Base-by-base conservation (phyloP, 1,140 invertebrate species). In the Drosophila pachea region DNA sequence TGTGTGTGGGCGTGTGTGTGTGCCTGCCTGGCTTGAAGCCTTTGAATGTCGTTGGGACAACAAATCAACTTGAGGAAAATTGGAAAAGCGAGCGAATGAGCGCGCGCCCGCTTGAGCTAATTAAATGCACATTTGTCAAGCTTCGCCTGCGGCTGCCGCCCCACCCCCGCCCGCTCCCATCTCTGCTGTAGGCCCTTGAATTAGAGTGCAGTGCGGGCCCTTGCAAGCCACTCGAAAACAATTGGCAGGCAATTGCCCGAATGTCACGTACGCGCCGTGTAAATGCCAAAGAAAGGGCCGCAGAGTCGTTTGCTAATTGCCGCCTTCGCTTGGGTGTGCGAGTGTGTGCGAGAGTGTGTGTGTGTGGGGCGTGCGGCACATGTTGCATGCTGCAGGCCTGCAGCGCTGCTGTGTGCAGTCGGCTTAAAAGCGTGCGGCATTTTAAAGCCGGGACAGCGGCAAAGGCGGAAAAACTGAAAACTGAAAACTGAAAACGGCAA, bases 51-150 rank as follows among this genome's bases (percentile, higher is more conserved):
- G 68, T 58, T 66, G 64, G 6, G 68, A 56, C 68, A 78, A 58
- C 62, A 73, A 83, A 68, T 72, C 72, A 73, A 52, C 52, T 48
- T 36, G 40, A 54, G 35, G 60, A 32, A 69, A 43, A 56, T 33
- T 45, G 71, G 61, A 56, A 60, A 42, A 56, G 45, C 61, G 73
- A 54, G 40, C n/a, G 40, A 60, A 42, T 56, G 45, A 58, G 73
- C 59, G 40, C 4, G 40, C n/a, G 7, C n/a, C 14, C 40, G 12
- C 1, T 66, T 22, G 1, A 35, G 65, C 79, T 83, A 83, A 84
- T 84, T 84, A 84, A 76, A 84, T 84, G 76, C 72, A 71, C 79
- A 84, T 84, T 84, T 84, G 65, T 84, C 47, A 58, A 73, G 76
- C 76, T 84, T 84, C 81, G 38, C 63, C 66, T 22, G 31, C 35